Evolutionary conservation across 2,797 vertebrate species (phyloP).

Genomic region (Hydrolagus colliei): DNA sequence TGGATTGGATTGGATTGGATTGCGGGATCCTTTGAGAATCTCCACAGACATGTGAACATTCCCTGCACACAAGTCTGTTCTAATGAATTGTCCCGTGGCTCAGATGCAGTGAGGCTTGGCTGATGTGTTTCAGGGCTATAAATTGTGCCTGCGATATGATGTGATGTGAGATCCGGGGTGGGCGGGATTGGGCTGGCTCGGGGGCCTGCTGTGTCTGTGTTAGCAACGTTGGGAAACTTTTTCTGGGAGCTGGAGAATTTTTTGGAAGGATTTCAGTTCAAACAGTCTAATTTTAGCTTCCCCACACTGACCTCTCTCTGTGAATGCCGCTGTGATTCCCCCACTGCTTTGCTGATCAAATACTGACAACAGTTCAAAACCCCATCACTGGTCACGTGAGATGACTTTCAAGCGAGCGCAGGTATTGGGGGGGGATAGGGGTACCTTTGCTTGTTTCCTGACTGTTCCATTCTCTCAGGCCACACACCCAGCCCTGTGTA

Average conservation of each 20-base stretch:
- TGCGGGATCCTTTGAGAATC: no score
- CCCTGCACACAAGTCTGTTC: neutral
- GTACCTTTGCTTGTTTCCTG: no score
- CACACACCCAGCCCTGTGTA: neutral
- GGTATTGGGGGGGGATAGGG: no score
- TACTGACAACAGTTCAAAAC: neutral
- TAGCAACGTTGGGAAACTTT: neutral
- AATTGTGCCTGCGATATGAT: no score
- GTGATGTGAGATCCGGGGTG: conserved; percentile 13
- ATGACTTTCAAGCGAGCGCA: neutral
- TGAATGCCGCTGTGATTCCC: conserved; percentile 18
- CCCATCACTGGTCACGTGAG: neutral
- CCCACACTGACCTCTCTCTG: conserved; percentile 1
- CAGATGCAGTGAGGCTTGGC: neutral
- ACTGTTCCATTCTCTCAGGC: no score
- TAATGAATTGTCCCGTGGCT: neutral
- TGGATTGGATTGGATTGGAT: no score
- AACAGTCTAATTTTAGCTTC: conserved; percentile 27
- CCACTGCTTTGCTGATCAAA: conserved; percentile 26
- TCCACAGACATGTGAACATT: no score
- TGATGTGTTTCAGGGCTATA: neutral
- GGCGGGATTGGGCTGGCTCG: conserved; percentile 2
- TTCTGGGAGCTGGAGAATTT: conserved; percentile 15
- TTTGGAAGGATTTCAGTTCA: conserved; percentile 31
- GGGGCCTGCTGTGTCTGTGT: neutral